Evolutionary conservation across 1,140 invertebrate genomes (phyloP).

Genomic region (Melanaphis sacchari): DNA sequence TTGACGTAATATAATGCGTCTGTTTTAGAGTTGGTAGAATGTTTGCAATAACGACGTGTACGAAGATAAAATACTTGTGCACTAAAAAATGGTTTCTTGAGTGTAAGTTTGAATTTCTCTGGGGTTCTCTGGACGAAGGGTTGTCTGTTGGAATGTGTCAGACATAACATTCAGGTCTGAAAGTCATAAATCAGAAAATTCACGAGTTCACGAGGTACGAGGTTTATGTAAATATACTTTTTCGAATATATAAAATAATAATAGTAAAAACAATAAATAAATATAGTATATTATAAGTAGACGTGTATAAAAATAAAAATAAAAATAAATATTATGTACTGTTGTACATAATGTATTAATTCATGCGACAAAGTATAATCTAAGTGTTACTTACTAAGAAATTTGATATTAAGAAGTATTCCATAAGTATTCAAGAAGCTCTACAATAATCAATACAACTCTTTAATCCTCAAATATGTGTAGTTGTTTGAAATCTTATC

Average conservation of each 20-base stretch:
- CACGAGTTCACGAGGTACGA: not conserved
- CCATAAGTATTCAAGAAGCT: conserved; percentile 29
- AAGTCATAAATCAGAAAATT: conserved; percentile 52
- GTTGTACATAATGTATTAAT: not conserved
- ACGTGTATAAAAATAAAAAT: not conserved
- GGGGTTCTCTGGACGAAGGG: not conserved
- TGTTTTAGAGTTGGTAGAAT: conserved; percentile 3
- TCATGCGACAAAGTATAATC: not conserved
- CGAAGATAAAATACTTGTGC: conserved; percentile 36
- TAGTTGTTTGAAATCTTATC: not conserved
- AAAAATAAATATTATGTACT: not conserved
- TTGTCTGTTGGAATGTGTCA: conserved; percentile 21
- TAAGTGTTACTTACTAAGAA: conserved; percentile 17
- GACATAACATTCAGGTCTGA: conserved; percentile 30
- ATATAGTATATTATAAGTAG: not conserved
- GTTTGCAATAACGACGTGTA: conserved; percentile 15
- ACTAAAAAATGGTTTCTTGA: conserved; percentile 38
- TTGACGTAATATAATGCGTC: not conserved
- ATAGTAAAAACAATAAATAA: not conserved
- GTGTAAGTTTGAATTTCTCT: conserved; percentile 39
- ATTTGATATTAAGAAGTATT: not conserved
- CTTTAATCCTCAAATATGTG: not conserved
- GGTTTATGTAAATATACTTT: conserved; percentile 22
- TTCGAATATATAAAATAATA: conserved; percentile 9
- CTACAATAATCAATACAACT: not conserved